Conservation (phyloP, 1,140 invertebrate genomes). For the Halesus radiatus region DNA sequence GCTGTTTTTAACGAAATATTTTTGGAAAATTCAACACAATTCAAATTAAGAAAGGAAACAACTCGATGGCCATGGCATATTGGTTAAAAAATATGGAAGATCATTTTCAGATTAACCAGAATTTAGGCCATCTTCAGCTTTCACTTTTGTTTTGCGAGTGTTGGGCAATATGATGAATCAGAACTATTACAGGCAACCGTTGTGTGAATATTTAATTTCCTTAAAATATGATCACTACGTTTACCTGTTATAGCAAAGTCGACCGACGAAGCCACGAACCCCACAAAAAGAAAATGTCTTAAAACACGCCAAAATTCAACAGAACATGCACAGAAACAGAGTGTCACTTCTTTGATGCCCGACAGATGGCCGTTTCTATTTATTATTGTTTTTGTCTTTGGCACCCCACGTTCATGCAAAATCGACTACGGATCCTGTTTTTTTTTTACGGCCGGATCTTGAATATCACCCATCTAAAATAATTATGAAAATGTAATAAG, state of each 20-base stretch:
- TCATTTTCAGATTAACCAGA: neutral
- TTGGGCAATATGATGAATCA: neutral
- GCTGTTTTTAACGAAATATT: neutral
- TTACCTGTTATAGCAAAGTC: conserved; percentile 17
- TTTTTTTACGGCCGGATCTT: too few species aligned
- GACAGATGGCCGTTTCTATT: conserved; percentile 20
- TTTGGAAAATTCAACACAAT: neutral
- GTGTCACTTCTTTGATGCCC: neutral
- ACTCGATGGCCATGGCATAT: too few species aligned
- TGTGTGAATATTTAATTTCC: too few species aligned
- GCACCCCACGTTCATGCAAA: neutral
- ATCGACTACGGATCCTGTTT: neutral
- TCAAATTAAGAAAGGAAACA: too few species aligned
- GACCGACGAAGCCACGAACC: conserved; percentile 27
- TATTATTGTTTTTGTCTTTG: neutral
- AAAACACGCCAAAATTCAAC: conserved; percentile 19
- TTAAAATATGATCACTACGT: neutral
- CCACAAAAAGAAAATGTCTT: conserved; percentile 18
- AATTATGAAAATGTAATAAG: too few species aligned
- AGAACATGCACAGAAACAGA: neutral
- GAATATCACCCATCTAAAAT: too few species aligned
- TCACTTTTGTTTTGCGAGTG: neutral
- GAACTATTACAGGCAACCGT: neutral
- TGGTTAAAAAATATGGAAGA: too few species aligned
- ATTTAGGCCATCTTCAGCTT: conserved; percentile 2